These are phyloP conservation scores for Etheostoma cragini DNA, from an alignment of 2,113 vertebrate species.

Conservation along the genomic window DNA sequence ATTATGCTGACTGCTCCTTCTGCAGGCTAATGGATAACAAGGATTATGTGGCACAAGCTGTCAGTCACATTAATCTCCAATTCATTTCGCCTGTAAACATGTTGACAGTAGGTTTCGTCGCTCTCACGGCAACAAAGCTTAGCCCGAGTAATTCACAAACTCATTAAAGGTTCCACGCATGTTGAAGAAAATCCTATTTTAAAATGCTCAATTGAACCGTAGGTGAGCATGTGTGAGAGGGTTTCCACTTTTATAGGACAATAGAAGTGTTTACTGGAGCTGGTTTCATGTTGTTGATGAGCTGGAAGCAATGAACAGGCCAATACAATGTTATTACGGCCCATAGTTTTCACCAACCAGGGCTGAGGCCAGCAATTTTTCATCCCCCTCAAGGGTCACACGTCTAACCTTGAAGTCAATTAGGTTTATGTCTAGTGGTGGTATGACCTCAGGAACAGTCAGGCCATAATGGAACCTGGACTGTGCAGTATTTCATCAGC, in stretches of 20 bases:
- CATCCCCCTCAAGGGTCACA: conserved; percentile 61
- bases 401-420: conserved; percentile 62
- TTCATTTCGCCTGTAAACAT: conserved; percentile 59
- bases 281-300: conserved; percentile 75
- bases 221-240: conserved; percentile 25
- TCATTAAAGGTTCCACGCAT: conserved; percentile 39
- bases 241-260: conserved; percentile 63
- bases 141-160: conserved; percentile 40
- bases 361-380: conserved; percentile 62
- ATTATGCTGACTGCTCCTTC: conserved; percentile 25
- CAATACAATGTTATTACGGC: conserved; percentile 63
- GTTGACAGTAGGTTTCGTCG: conserved; percentile 57
- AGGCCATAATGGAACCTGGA: conserved; percentile 22
- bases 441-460: conserved; percentile 34
- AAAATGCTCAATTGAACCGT: conserved; percentile 33
- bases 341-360: conserved; percentile 39
- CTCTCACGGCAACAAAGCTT: conserved; percentile 16
- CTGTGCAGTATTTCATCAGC: neutral
- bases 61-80: conserved; percentile 63
- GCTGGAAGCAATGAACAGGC: conserved; percentile 62
- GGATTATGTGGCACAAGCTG: conserved; percentile 45
- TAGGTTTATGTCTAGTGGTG: conserved; percentile 45
- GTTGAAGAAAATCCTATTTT: conserved; percentile 52
- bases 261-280: conserved; percentile 68
- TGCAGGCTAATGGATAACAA: conserved; percentile 42